These are phyloP conservation scores for Tetrapedia diversipes DNA, from an alignment of 2,888 invertebrate species.

Conservation along the genomic window DNA sequence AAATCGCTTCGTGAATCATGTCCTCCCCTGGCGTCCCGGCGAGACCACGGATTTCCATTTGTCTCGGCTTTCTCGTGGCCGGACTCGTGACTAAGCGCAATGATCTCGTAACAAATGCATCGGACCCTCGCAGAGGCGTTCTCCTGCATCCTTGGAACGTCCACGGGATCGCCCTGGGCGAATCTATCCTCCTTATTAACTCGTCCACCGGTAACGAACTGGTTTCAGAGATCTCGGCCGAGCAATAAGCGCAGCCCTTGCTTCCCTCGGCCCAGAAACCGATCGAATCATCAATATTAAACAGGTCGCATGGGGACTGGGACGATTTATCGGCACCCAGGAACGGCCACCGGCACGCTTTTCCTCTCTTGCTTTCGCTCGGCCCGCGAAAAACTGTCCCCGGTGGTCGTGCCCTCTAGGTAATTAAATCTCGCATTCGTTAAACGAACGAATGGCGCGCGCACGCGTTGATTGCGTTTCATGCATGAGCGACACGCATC, in stretches of 20 bases:
- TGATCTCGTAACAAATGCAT: conserved; percentile 57
- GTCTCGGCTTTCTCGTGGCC: conserved; percentile 43
- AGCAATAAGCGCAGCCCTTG: conserved; percentile 4
- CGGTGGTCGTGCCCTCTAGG: background rate
- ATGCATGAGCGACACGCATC: background rate
- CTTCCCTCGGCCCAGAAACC: conserved; percentile 1
- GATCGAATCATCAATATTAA: conserved; percentile 49
- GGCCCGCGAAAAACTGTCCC: conserved; percentile 7
- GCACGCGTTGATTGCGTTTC: conserved; percentile 23
- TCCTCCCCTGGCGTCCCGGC: background rate
- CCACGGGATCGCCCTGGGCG: conserved; percentile 44
- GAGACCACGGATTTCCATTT: conserved; percentile 48
- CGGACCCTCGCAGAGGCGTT: conserved; percentile 34
- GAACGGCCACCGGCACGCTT: background rate
- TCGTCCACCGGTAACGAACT: conserved; percentile 52
- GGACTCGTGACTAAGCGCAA: conserved; percentile 53
- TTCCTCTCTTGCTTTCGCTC: conserved; percentile 19
- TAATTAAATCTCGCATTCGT: conserved; percentile 42
- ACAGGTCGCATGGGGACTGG: conserved; percentile 1
- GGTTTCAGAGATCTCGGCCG: conserved; percentile 12
- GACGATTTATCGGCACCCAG: conserved; percentile 24
- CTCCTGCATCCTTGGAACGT: conserved; percentile 23
- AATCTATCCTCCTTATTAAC: conserved; percentile 55
- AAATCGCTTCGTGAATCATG: conserved; percentile 49
- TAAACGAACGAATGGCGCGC: conserved; percentile 13